Evolutionary conservation across 1,140 invertebrate species (phyloP), one percentile per base, ranked within the genome.

Genomic region (Pectinophora gossypiella): DNA sequence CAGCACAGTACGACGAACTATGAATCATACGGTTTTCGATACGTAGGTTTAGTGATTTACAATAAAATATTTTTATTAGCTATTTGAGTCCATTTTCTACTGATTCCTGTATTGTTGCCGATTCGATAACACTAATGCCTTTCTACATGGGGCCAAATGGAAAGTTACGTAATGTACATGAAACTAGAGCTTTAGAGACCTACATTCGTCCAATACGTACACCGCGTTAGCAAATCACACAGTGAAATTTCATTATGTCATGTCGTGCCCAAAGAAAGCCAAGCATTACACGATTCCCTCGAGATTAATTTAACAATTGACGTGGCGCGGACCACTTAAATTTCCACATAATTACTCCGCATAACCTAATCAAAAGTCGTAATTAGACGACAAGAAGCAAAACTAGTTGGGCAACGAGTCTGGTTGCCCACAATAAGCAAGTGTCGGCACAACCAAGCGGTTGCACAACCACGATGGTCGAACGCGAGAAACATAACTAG

Each of bases 401-500:
- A 76, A 84, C 75, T 66, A 70, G 80, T 86, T 77, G 72, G 65
- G 72, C 66, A 80, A 84, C 72, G 48, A 74, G 68, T 75, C 68
- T 50, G 56, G 65, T 61, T 65, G 69, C 76, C 72, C 70, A 80
- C 76, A 76, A 77, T 82, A 72, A 80, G 72, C 72, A 76, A 85
- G 77, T 78, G 79, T 81, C 79, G 76, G 79, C 76, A n/a, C n/a
- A n/a, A n/a, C n/a, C n/a, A 77, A 78, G 72, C 73, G 65, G 70
- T 87, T 87, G 79, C 79, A 81, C 84, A 87, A 87, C 79, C 64
- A 56, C 79, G 76, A 83, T 78, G 79, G 83, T 74, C 76, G 84
- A 79, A 77, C 79, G 76, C 79, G 80, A 86, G 81, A 87, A 83
- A 82, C 79, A 82, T 84, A 87, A 87, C 83, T 85, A 81, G 83